These are phyloP conservation scores for Phainopepla nitens DNA, from an alignment of 2,113 vertebrate genomes.

Conservation along the genomic window DNA sequence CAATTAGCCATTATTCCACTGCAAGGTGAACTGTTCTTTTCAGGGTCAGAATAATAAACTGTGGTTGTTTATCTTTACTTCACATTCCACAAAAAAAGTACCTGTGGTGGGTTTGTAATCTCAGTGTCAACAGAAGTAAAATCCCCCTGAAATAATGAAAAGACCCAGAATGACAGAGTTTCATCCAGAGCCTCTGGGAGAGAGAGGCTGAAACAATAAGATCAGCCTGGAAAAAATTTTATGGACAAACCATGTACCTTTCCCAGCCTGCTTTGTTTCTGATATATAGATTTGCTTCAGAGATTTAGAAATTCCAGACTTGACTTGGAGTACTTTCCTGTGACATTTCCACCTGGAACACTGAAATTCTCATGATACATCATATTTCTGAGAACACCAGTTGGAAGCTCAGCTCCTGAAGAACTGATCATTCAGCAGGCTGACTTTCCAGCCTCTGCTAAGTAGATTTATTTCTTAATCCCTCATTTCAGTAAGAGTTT, in stretches of 20 bases:
- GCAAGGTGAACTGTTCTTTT: neutral
- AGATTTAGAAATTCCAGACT: neutral
- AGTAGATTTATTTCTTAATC: slow-evolving; percentile 12
- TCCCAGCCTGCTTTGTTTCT: neutral
- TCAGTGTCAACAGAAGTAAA: neutral
- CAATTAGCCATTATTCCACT: neutral
- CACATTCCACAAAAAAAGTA: neutral
- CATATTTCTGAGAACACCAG: neutral
- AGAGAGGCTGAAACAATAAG: neutral
- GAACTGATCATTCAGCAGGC: neutral
- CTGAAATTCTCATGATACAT: neutral
- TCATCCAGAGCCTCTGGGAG: neutral
- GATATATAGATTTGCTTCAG: neutral
- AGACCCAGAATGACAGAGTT: neutral
- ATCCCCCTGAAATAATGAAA: neutral
- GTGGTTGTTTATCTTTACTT: neutral
- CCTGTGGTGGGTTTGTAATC: neutral
- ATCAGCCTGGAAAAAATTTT: neutral
- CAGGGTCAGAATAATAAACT: neutral
- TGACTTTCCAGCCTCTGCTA: neutral
- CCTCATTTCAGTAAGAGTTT: slow-evolving; percentile 20
- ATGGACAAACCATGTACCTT: neutral
- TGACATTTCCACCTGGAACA: neutral
- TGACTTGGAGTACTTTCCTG: neutral
- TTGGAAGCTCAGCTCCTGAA: neutral